Evolutionary conservation across 2,113 vertebrate genomes (phyloP), one percentile per base, ranked within the genome.

Genomic region (Rynchops niger): DNA sequence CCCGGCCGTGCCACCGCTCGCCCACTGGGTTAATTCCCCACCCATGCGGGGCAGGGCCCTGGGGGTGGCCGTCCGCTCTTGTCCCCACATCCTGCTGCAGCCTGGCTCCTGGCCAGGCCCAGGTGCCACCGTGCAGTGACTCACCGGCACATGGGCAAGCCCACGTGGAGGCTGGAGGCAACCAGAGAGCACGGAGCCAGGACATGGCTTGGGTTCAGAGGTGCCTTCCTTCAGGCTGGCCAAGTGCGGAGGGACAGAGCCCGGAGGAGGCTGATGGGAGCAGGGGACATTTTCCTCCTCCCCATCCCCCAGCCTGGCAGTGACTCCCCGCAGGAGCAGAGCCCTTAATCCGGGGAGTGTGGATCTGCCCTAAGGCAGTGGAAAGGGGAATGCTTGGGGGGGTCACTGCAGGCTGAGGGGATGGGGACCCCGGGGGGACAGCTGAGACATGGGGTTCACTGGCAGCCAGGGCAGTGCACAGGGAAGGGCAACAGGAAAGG

Each of bases 1-100:
- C 2, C 3, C 2, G 11, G 9, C 25, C 2, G 0, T 53, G 70
- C 15, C 4, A 3, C 56, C 1, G 26, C 78, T 49, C 9, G 0
- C 49, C 40, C 67, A 16, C 19, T 2, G 29, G 40, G 30, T n/a
- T 21, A 20, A 67, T 34, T 43, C 15, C n/a, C 29, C 9, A 30
- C 23, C 40, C 7, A 1, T 16, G 23, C 2, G 2, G 49, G 19
- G 76, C 63, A 50, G 63, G 49, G n/a, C 47, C 29, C 26, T 1
- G 2, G 8, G 25, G 34, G 36, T 13, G 27, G 4, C 65, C 1
- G 1, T 36, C n/a, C 1, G 2, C 38, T 30, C 29, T 20, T 65
- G 50, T 15, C 47, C 22, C 30, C 26, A 3, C 2, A 7, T 36
- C 86, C 59, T 0, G 1, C 21, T 3, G 1, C 47, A 21, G 63